Evolutionary conservation across 2,797 vertebrate species (phyloP).

Genomic region (Rhabdomys pumilio): DNA sequence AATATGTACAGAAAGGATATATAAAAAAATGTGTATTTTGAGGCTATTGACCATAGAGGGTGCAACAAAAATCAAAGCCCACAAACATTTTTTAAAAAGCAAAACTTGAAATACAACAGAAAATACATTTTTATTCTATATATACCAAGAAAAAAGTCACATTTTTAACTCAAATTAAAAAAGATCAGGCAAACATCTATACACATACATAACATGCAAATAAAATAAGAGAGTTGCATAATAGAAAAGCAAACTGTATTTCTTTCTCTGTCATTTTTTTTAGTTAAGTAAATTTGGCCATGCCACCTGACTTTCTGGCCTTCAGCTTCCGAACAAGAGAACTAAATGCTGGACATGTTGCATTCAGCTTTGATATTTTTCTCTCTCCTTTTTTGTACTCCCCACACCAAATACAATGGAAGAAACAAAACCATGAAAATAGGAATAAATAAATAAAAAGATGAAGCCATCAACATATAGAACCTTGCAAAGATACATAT

Average conservation of each 20-base stretch:
- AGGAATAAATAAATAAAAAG: constrained; percentile 38
- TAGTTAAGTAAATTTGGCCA: constrained; percentile 63
- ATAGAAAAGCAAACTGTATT: neutral
- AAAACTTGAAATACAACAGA: constrained; percentile 46
- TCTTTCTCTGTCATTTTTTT: constrained; percentile 33
- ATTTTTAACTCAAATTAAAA: constrained; percentile 60
- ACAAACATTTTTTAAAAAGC: constrained; percentile 14
- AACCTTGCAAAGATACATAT: constrained; percentile 27
- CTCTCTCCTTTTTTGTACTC: neutral
- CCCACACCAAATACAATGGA: neutral
- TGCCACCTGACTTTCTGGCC: constrained; percentile 56
- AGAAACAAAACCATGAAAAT: constrained; percentile 43
- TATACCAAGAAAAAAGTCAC: constrained; percentile 10
- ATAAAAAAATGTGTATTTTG: constrained; percentile 36
- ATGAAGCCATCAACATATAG: constrained; percentile 26
- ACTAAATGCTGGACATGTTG: neutral
- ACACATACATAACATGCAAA: neutral
- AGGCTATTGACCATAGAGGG: constrained; percentile 23
- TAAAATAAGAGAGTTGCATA: constrained; percentile 14
- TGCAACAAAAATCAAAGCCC: constrained; percentile 62
- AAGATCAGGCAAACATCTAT: neutral
- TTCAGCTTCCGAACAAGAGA: constrained; percentile 69
- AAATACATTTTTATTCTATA: constrained; percentile 24
- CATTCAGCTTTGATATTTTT: constrained; percentile 36
- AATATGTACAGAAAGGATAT: constrained; percentile 29